Percentiles rank a stretch among this genome's conserved stretches.
Conservation (phyloP, 2,113 vertebrate species). For the Lanius ludovicianus region DNA sequence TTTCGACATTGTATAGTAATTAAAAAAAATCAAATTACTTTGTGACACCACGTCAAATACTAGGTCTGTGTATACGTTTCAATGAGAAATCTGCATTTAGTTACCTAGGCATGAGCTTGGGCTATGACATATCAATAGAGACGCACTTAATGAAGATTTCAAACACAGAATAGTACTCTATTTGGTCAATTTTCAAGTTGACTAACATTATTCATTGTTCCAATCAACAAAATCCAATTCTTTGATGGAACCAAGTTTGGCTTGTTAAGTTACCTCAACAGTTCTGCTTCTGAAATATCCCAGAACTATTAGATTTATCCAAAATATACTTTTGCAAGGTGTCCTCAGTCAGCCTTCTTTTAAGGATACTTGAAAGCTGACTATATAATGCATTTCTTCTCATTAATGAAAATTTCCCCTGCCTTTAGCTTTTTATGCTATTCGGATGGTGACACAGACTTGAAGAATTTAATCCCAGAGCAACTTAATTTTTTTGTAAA, state of each 20-base stretch:
- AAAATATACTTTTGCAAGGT: not conserved
- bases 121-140: not conserved
- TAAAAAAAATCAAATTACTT: not conserved
- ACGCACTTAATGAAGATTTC: not conserved
- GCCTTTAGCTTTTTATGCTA: not conserved
- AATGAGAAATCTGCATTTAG: not conserved
- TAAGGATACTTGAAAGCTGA: not conserved
- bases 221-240: not conserved
- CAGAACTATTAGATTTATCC: not conserved
- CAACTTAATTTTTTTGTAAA: not conserved
- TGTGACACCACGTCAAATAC: not conserved
- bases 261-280: not conserved
- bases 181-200: not conserved
- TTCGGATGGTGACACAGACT: not conserved
- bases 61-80: not conserved
- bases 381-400: not conserved
- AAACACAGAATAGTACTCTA: not conserved
- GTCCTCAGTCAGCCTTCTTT: not conserved
- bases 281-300: not conserved
- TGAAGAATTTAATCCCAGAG: not conserved
- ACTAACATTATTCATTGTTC: not conserved
- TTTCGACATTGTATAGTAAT: not conserved
- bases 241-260: not conserved
- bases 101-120: not conserved
- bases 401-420: not conserved